phyloP scores from a whole-genome alignment of 1,140 invertebrate species.

The Drosophila persimilis region DNA sequence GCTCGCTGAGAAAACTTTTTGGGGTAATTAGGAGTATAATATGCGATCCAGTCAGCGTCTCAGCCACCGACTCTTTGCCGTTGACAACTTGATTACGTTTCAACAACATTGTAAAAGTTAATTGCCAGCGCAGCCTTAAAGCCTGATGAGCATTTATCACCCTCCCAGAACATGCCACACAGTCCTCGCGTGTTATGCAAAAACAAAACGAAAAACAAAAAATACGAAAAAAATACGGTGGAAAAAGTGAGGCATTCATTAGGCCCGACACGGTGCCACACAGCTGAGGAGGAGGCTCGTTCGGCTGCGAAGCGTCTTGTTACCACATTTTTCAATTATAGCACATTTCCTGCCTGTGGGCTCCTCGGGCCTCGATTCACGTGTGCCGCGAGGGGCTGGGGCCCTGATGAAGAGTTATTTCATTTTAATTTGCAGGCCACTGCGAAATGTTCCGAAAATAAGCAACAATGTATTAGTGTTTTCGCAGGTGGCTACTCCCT shows the following conservation, averaged over 20 bases:
- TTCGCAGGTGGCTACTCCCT: conserved; percentile 44
- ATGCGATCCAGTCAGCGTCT: conserved; percentile 36
- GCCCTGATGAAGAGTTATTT: conserved; percentile 81
- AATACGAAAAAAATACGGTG: conserved; percentile 33
- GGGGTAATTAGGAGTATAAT: conserved; percentile 73
- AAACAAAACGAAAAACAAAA: conserved; percentile 23
- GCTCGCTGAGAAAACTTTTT: conserved; percentile 51
- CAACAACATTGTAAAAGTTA: conserved; percentile 81
- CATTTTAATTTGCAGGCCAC: conserved; percentile 77
- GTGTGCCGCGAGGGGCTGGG: conserved; percentile 18
- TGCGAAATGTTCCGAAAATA: conserved; percentile 48
- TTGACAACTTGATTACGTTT: conserved; percentile 80
- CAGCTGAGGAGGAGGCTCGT: not conserved
- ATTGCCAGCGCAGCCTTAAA: conserved; percentile 75
- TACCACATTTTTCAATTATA: conserved; percentile 83
- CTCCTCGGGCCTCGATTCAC: conserved; percentile 26
- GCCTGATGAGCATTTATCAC: conserved; percentile 79
- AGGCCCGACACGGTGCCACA: conserved; percentile 60
- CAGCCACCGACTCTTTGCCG: conserved; percentile 25
- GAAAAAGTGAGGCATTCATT: conserved; percentile 75
- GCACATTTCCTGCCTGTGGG: conserved; percentile 61
- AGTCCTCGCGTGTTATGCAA: conserved; percentile 51
- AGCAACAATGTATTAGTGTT: conserved; percentile 15
- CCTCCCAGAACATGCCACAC: conserved; percentile 42
- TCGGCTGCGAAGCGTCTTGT: conserved; percentile 63